Conservation (phyloP, 2,888 invertebrate species). For the Drosophila limbata region DNA sequence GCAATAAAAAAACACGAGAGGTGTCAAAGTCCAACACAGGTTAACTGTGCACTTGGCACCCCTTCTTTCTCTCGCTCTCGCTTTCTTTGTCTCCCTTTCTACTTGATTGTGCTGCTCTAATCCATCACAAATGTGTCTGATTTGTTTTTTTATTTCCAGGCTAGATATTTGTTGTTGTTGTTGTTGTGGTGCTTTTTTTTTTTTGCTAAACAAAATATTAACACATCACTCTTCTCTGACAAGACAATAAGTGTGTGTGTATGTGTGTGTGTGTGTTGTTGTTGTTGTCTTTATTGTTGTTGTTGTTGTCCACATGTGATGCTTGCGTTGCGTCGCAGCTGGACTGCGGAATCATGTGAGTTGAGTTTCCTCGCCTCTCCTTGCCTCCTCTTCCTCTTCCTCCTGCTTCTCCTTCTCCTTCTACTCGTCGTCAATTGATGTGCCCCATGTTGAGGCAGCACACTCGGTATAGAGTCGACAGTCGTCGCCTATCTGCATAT, state of each 20-base stretch:
- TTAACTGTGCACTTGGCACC: slow-evolving; percentile 15
- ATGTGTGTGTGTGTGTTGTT: neutral
- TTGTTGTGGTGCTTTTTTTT: neutral
- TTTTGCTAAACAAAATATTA: slow-evolving; percentile 64
- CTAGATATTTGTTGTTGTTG: slow-evolving; percentile 8
- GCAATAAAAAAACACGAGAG: neutral
- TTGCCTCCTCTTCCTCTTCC: neutral
- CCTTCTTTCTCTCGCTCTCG: neutral
- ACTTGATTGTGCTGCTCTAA: slow-evolving; percentile 25
- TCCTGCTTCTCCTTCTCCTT: neutral
- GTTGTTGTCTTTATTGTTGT: neutral
- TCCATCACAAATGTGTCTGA: slow-evolving; percentile 46
- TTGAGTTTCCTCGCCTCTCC: slow-evolving; percentile 1
- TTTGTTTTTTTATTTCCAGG: slow-evolving; percentile 13
- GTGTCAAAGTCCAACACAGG: slow-evolving; percentile 22
- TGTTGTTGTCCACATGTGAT: slow-evolving; percentile 63
- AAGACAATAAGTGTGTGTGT: slow-evolving; percentile 50
- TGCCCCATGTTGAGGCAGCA: slow-evolving; percentile 48
- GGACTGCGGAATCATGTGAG: slow-evolving; percentile 57
- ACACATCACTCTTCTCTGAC: slow-evolving; percentile 73
- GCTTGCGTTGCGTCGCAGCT: slow-evolving; percentile 52
- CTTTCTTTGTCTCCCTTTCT: neutral
- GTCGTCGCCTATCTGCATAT: slow-evolving; percentile 57
- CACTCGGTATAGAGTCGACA: neutral
- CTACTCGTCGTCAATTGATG: slow-evolving; percentile 39